A percentile compares a stretch with the other conserved stretches of the same genome.
Evolutionary conservation across 64 coral and sea anemone species (phyloP).

Genomic region (Pachyseris speciosa): DNA sequence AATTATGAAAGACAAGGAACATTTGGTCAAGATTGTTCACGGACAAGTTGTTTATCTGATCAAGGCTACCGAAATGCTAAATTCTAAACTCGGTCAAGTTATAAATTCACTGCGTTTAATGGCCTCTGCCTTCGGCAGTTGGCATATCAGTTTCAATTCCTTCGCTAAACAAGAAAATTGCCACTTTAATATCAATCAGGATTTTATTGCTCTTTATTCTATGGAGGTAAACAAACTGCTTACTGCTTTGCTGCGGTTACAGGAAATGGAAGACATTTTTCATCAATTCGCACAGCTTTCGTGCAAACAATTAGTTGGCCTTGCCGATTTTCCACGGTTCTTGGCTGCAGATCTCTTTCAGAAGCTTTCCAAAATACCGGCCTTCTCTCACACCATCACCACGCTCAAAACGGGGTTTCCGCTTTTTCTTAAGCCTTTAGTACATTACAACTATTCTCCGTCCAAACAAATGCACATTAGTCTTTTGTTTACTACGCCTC

Average conservation of each 20-base stretch:
- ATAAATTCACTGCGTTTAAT: neutral
- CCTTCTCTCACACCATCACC: neutral
- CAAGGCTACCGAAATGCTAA: neutral
- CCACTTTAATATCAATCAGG: neutral
- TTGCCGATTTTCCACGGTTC: neutral
- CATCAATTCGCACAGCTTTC: neutral
- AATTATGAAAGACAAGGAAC: neutral
- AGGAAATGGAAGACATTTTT: neutral
- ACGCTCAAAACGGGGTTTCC: neutral
- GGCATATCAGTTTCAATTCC: neutral
- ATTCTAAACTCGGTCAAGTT: neutral
- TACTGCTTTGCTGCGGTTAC: neutral
- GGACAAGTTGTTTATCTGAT: neutral
- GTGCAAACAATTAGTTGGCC: neutral
- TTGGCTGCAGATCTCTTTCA: neutral
- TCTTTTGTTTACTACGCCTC: neutral
- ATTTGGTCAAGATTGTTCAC: neutral
- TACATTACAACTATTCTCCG: neutral
- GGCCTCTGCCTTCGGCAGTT: neutral
- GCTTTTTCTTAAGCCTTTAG: neutral
- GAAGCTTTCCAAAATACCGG: neutral
- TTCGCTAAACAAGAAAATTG: neutral
- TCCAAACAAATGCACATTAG: neutral
- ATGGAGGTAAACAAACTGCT: neutral
- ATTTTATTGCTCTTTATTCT: neutral